These are phyloP conservation scores for Hydraecia micacea DNA, from an alignment of 2,888 invertebrate species.

Conservation along the genomic window DNA sequence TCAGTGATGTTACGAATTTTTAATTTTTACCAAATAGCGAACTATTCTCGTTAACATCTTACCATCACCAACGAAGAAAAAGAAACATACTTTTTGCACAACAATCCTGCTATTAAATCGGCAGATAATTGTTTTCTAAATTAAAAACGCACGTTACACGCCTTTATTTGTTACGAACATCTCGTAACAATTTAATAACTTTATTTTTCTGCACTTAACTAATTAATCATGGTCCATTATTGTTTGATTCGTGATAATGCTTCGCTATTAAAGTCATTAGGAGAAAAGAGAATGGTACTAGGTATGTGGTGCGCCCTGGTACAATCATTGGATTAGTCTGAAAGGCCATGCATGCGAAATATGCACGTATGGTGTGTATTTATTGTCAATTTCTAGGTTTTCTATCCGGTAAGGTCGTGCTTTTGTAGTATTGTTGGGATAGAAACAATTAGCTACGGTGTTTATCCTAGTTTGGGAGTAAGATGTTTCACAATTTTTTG, in stretches of 20 bases:
- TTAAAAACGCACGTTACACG: slow-evolving; percentile 23
- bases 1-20: not conserved
- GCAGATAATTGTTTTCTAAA: slow-evolving; percentile 16
- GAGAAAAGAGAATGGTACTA: slow-evolving; percentile 29
- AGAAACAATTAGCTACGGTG: not conserved
- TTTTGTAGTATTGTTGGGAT: slow-evolving; percentile 1
- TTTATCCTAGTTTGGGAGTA: not conserved
- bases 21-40: not conserved
- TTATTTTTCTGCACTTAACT: slow-evolving; percentile 37
- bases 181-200: slow-evolving; percentile 42
- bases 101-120: not conserved
- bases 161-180: slow-evolving; percentile 13
- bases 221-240: slow-evolving; percentile 44
- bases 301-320: slow-evolving; percentile 9
- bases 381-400: slow-evolving; percentile 27
- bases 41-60: not conserved
- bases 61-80: not conserved
- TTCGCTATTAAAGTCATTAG: slow-evolving; percentile 45
- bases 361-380: slow-evolving; percentile 23
- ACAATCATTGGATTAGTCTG: slow-evolving; percentile 40
- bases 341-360: slow-evolving; percentile 19
- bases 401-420: not conserved
- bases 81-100: slow-evolving; percentile 8
- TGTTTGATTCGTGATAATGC: slow-evolving; percentile 37
- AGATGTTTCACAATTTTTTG: not conserved